Conservation (phyloP, 2,797 vertebrate species). For the Cossypha caffra region DNA sequence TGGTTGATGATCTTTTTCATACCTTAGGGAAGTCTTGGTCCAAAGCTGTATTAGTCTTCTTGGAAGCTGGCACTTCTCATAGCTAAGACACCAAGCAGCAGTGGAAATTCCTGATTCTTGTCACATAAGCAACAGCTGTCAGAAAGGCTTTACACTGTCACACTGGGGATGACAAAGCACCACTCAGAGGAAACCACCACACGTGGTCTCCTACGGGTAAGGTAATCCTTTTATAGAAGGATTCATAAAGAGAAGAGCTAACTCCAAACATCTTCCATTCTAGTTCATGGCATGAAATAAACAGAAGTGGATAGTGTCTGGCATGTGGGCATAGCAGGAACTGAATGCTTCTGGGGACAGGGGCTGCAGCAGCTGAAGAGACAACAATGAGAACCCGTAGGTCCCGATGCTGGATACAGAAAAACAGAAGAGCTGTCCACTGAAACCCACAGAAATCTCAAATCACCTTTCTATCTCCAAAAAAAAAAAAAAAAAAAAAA, state of each 20-base stretch:
- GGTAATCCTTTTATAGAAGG: slow-evolving; percentile 42
- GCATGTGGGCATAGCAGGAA: background rate
- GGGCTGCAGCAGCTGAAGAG: background rate
- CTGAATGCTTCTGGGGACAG: background rate
- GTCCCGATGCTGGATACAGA: background rate
- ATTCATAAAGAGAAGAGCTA: background rate
- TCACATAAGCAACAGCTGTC: background rate
- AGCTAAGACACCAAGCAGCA: background rate
- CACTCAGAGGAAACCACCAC: background rate
- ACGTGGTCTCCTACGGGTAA: background rate
- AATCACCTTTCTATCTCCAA: background rate
- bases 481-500: background rate
- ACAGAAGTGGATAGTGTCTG: background rate
- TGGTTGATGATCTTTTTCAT: background rate
- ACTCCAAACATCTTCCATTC: slow-evolving; percentile 10
- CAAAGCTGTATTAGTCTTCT: background rate
- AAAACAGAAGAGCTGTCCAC: background rate
- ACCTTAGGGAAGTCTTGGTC: background rate
- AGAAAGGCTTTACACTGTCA: slow-evolving; percentile 20
- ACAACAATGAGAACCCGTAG: background rate
- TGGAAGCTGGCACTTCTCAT: background rate
- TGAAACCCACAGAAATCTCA: background rate
- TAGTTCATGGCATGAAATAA: background rate
- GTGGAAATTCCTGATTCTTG: slow-evolving; percentile 22
- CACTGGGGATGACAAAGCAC: slow-evolving; percentile 6